Percentiles rank a stretch among this genome's conserved stretches.
phyloP scores from a whole-genome alignment of 2,113 vertebrate genomes.

The Dipodomys ordii region DNA sequence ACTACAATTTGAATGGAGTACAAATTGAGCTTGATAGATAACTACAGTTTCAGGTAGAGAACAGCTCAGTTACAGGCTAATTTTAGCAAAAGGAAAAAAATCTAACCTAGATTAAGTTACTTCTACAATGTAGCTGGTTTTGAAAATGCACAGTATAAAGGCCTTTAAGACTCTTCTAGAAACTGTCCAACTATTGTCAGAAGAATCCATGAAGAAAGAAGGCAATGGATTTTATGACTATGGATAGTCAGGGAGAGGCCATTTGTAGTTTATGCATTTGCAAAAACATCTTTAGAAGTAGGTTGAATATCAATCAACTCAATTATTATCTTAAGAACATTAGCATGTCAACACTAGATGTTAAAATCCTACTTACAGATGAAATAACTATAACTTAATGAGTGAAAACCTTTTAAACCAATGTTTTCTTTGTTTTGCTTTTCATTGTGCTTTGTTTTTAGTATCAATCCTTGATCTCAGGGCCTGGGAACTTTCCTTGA shows the following conservation, averaged over 20 bases:
- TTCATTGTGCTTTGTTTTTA: no score
- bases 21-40: neutral
- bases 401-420: neutral
- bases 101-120: neutral
- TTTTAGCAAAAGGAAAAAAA: neutral
- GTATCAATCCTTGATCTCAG: no score
- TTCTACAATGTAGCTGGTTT: neutral
- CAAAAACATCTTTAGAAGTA: neutral
- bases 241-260: neutral
- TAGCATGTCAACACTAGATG: neutral
- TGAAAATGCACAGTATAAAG: neutral
- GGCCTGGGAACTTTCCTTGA: no score
- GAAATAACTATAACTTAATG: neutral
- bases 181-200: slow-evolving; percentile 19
- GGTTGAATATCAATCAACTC: slow-evolving; percentile 1
- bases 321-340: neutral
- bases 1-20: neutral
- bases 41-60: neutral
- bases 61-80: neutral
- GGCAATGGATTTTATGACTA: neutral
- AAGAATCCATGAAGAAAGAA: neutral
- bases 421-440: no score
- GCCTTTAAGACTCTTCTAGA: slow-evolving; percentile 34
- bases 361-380: neutral
- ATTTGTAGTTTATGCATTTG: neutral